Percentiles rank a stretch among this genome's conserved stretches.
phyloP scores from a whole-genome alignment of 2,797 vertebrate genomes.

The Acanthopagrus latus region DNA sequence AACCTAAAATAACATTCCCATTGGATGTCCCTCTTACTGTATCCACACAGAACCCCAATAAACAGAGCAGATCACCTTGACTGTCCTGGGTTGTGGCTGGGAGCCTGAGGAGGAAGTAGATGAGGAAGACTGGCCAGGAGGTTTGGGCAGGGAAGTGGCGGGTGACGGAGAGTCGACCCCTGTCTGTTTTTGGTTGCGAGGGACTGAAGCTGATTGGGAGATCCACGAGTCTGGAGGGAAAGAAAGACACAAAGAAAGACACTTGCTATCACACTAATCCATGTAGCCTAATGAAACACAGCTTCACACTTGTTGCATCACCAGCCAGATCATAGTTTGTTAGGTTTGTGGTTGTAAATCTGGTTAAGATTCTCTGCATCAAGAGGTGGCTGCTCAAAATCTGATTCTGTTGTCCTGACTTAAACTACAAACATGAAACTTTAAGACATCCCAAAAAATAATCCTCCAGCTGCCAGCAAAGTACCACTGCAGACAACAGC shows the following conservation, averaged over 20 bases:
- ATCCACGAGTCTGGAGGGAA: constrained; percentile 94
- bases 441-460: background rate
- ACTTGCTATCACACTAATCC: too few species aligned
- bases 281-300: background rate
- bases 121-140: constrained; percentile 92
- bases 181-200: constrained; percentile 96
- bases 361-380: background rate
- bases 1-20: background rate
- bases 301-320: constrained; percentile 1
- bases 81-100: constrained; percentile 91
- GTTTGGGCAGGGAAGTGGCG: constrained; percentile 94
- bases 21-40: background rate
- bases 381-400: background rate
- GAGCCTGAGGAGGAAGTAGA: constrained; percentile 87
- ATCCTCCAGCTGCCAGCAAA: background rate
- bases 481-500: constrained; percentile 33
- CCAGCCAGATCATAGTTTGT: background rate
- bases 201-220: constrained; percentile 97
- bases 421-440: constrained; percentile 3
- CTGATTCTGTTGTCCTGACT: background rate
- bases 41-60: background rate
- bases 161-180: constrained; percentile 94
- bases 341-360: background rate
- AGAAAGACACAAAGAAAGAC: background rate
- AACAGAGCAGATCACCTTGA: constrained; percentile 85